Evolutionary conservation across 2,888 invertebrate species (phyloP).

Genomic region (Diplazon laetatorius): DNA sequence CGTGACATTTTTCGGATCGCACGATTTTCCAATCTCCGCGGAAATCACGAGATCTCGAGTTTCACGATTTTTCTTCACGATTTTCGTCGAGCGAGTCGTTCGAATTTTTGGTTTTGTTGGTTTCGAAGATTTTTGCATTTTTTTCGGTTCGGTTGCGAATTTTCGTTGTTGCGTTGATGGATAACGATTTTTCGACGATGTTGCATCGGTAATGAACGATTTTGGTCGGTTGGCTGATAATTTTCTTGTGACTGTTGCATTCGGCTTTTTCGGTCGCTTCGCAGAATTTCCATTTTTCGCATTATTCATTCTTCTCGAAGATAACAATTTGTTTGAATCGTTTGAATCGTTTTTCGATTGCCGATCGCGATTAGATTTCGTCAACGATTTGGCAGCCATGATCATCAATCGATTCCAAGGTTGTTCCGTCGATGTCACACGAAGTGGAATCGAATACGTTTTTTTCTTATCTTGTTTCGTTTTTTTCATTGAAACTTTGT

Average conservation of each 20-base stretch:
- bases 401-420: background rate
- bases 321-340: background rate
- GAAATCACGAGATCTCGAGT: conserved; percentile 5
- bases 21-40: background rate
- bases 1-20: background rate
- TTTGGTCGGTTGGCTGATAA: background rate
- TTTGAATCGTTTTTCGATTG: background rate
- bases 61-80: background rate
- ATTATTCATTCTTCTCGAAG: background rate
- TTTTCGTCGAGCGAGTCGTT: background rate
- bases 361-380: background rate
- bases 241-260: background rate
- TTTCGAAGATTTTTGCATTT: background rate
- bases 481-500: background rate
- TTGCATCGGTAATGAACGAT: background rate
- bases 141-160: background rate
- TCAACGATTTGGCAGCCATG: background rate
- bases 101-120: background rate
- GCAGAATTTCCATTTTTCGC: background rate
- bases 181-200: background rate
- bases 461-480: background rate
- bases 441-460: background rate
- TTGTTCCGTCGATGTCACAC: background rate
- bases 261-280: no score
- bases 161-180: no score